Conservation (phyloP, 2,797 vertebrate species). For the Danio jaintianensis region DNA sequence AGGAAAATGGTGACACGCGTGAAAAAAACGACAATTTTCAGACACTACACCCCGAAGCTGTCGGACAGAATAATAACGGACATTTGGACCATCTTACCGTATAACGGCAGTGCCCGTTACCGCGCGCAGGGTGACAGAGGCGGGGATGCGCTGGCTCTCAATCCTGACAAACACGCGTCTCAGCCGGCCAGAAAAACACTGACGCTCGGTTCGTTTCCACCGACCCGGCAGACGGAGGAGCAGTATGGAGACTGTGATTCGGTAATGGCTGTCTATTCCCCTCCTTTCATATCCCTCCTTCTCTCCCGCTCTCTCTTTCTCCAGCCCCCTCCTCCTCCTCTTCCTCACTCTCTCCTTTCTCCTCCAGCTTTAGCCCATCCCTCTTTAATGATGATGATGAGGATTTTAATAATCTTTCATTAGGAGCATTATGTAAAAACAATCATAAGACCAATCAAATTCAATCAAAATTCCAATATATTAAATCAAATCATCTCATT, state of each 20-base stretch:
- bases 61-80: constrained; percentile 12
- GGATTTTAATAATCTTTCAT: constrained; percentile 13
- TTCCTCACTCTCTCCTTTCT: constrained; percentile 47
- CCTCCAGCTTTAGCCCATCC: constrained; percentile 25
- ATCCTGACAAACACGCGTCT: constrained; percentile 36
- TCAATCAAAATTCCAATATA: not conserved
- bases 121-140: constrained; percentile 52
- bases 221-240: constrained; percentile 53
- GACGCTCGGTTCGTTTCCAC: constrained; percentile 30
- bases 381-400: constrained; percentile 39
- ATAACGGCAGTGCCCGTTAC: constrained; percentile 54
- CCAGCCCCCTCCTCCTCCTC: constrained; percentile 44
- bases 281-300: constrained; percentile 62
- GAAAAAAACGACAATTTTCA: not conserved
- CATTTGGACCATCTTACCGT: constrained; percentile 63
- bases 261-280: constrained; percentile 65
- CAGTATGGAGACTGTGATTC: constrained; percentile 53
- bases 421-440: constrained; percentile 14
- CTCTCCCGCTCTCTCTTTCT: constrained; percentile 62
- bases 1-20: not conserved
- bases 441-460: constrained; percentile 4
- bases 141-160: constrained; percentile 54
- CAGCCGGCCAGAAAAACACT: constrained; percentile 19
- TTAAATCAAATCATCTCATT: not conserved
- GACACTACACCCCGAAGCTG: constrained; percentile 22